Conservation (phyloP, 2,113 vertebrate species). For the Lophochroa leadbeateri region DNA sequence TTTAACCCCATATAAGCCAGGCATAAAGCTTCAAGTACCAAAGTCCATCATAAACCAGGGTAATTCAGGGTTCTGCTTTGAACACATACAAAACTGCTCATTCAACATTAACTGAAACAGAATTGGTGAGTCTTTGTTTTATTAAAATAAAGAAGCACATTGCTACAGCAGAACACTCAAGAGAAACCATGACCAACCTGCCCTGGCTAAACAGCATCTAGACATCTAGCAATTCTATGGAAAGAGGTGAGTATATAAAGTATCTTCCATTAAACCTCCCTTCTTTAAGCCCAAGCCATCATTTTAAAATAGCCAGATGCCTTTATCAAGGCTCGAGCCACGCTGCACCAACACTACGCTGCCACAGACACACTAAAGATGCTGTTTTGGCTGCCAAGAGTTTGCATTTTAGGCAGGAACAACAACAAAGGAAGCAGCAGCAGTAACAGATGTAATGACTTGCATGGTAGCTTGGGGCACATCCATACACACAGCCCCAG, state of each 20-base stretch:
- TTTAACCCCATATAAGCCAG: neutral
- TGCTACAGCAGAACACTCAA: neutral
- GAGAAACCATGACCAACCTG: neutral
- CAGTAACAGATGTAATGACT: neutral
- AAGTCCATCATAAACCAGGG: neutral
- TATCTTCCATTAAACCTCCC: neutral
- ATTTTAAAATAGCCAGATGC: neutral
- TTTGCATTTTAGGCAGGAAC: fast-evolving
- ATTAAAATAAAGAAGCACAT: neutral
- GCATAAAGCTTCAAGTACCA: neutral
- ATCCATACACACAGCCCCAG: neutral
- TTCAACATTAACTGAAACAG: neutral
- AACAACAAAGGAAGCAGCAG: neutral
- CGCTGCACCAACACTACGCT: neutral
- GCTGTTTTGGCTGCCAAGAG: neutral
- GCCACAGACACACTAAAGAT: neutral
- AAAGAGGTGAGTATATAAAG: neutral
- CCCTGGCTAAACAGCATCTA: neutral
- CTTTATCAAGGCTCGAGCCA: neutral
- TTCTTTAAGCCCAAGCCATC: neutral
- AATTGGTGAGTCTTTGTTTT: neutral
- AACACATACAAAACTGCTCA: neutral
- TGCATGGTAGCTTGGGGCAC: neutral
- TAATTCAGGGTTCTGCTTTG: neutral
- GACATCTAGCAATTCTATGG: neutral